Percentiles rank a stretch among this genome's conserved stretches.
Conservation (phyloP, 2,888 invertebrate species). For the Branchipolynoe longqiensis region DNA sequence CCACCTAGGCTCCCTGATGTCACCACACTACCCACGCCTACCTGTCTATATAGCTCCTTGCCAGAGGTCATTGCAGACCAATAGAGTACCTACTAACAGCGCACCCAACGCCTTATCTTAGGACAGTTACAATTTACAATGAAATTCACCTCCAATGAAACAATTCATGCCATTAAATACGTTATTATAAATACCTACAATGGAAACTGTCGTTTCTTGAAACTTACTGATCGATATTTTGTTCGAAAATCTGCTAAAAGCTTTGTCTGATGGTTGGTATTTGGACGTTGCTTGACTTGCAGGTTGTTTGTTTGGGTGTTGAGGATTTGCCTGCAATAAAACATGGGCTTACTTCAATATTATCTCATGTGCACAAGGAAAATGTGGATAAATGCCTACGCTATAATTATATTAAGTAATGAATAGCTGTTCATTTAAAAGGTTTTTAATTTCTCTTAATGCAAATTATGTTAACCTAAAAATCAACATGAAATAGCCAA, state of each 20-base stretch:
- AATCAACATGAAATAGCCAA: too few relatives aligned
- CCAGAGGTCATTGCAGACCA: too few relatives aligned
- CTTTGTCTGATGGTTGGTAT: conserved; percentile 89
- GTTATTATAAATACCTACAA: not conserved
- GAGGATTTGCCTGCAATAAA: conserved; percentile 52
- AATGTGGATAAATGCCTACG: not conserved
- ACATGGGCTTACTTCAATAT: too few relatives aligned
- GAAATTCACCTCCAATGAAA: not conserved
- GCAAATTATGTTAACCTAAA: too few relatives aligned
- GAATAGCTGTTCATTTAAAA: too few relatives aligned
- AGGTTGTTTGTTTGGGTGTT: conserved; percentile 44
- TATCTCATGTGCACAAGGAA: not conserved
- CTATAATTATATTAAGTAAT: too few relatives aligned
- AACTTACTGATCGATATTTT: conserved; percentile 89
- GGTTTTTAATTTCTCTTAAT: too few relatives aligned
- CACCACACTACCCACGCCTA: too few relatives aligned
- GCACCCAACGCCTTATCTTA: not conserved
- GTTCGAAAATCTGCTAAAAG: conserved; percentile 89
- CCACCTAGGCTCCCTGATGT: too few relatives aligned
- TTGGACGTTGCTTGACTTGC: conserved; percentile 49
- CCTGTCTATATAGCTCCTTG: too few relatives aligned
- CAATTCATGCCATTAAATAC: not conserved
- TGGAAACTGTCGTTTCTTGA: not conserved
- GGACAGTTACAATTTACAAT: not conserved
- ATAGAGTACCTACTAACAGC: not conserved